A percentile compares a stretch with the other conserved stretches of the same genome.
Conservation (phyloP, 2,113 vertebrate genomes). For the Etheostoma spectabile region DNA sequence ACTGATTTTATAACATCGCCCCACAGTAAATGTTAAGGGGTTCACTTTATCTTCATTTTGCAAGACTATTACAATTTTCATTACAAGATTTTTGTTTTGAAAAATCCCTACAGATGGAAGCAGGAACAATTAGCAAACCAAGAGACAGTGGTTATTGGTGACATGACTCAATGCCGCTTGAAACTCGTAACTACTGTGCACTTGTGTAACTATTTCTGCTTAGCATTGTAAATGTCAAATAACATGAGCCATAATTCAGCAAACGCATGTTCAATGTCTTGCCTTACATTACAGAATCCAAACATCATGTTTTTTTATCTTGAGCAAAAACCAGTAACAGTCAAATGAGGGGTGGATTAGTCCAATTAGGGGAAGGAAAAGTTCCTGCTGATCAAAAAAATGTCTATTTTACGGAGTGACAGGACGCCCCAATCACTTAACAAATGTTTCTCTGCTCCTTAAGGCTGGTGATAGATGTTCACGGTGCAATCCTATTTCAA, state of each 20-base stretch:
- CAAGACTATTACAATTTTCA: not conserved
- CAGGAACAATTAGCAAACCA: not conserved
- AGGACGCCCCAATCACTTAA: not conserved
- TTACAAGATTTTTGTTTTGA: not conserved
- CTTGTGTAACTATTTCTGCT: not conserved
- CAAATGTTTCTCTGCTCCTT: not conserved
- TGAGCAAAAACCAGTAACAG: not conserved
- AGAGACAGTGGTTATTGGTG: not conserved
- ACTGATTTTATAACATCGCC: not conserved
- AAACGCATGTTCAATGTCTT: not conserved
- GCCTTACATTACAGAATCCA: not conserved
- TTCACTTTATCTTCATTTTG: not conserved
- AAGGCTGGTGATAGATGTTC: not conserved
- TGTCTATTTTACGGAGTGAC: not conserved
- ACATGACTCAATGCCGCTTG: not conserved
- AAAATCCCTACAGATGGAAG: not conserved
- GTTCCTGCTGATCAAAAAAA: not conserved
- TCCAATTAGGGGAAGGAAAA: not conserved
- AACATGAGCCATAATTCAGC: not conserved
- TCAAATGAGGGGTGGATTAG: not conserved
- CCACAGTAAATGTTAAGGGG: not conserved
- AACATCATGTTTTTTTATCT: not conserved
- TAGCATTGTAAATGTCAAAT: not conserved
- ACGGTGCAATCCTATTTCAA: conserved; percentile 8
- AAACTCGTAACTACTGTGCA: not conserved